Evolutionary conservation across 2,113 vertebrate genomes (phyloP), one percentile per base, ranked within the genome.

Genomic region (Glaucomys volans): DNA sequence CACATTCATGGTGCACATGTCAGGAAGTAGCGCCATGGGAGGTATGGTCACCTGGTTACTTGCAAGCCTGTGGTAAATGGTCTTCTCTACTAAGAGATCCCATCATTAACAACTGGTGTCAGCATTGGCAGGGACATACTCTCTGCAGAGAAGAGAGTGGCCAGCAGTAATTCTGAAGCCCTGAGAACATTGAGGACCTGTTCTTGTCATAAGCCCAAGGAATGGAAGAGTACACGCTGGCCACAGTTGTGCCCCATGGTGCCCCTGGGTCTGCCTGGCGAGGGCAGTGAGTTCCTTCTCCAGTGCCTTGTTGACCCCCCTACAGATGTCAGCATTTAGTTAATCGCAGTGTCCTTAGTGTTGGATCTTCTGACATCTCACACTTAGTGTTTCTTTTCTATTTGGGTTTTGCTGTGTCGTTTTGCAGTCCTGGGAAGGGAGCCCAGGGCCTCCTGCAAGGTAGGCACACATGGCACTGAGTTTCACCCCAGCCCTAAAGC

Each of bases 221-320:
- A 50, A n/a, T 28, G 12, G 22, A n/a, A 14, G 18, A 12, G 13
- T 47, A 0, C 2, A 6, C 14, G 1, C 0, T 24, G 26, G 62
- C 52, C 8, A 28, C 47, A 47, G 16, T 24, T 17, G 24, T 42
- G 37, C 75, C 13, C 0, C 47, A 1, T 37, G 1, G 2, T 4
- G 28, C 35, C 54, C 35, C 62, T n/a, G 5, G 35, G 16, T 44
- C 8, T 4, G 0, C 54, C 10, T 66, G 66, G 50, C 8, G 5
- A 37, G 28, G 32, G 9, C 18, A 2, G 4, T 13, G 3, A 4
- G 44, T 28, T 24, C 47, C 35, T 77, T 62, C 74, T 77, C 81
- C 18, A 37, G 28, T 12, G n/a, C 22, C 74, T 54, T 35, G 1
- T 32, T 9, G 44, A 35, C 22, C 44, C 16, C 20, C 10, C 8